Evolutionary conservation across 1,140 invertebrate species (phyloP), one percentile per base, ranked within the genome.

Genomic region (Caenorhabditis brenneri): DNA sequence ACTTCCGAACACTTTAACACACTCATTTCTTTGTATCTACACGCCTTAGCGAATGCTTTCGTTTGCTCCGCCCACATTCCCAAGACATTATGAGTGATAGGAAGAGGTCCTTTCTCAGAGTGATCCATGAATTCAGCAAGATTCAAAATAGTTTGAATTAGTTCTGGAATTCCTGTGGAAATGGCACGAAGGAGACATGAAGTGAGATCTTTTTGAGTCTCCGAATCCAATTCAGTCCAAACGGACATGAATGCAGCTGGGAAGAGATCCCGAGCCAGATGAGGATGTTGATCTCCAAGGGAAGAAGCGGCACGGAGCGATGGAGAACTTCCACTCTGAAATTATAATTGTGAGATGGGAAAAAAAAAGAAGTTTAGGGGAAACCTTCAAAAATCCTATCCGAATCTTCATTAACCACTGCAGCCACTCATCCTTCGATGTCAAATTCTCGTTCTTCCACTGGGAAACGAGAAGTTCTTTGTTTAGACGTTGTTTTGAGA

Each of bases 91-190:
- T 95, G 94, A 83, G 96, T 94, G 27, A 99, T 93, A 0, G 97
- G 96, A 80, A 99, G 91, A 0, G 96, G 95, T 19, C 97, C 96
- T 93, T 94, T 96, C 89, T 99, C 97, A 90, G 96, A 99, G 90
- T 99, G 97, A 88, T 99, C 97, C 96, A 99, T 98, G 88, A 99
- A 99, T 92, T 99, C 97, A 0, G 97, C 97, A 33, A 99, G 92
- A 92, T 99, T 99, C 2, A 99, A 92, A 83, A 99, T 95, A 0
- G 97, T 97, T 89, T 99, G 97, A 0, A 97, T 98, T 39, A 99
- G 95, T 91, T 99, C 98, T 74, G 97, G 93, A 90, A 98, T 96
- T 16, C 96, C 96, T 1, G 96, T 95, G 60, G 94, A 94, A 0
- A 80, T 24, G 16, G 74, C 78, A 9, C 46, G 33, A 27, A 78